Base-by-base conservation (phyloP, 1,140 invertebrate species). In the Drosophila watanabei region DNA sequence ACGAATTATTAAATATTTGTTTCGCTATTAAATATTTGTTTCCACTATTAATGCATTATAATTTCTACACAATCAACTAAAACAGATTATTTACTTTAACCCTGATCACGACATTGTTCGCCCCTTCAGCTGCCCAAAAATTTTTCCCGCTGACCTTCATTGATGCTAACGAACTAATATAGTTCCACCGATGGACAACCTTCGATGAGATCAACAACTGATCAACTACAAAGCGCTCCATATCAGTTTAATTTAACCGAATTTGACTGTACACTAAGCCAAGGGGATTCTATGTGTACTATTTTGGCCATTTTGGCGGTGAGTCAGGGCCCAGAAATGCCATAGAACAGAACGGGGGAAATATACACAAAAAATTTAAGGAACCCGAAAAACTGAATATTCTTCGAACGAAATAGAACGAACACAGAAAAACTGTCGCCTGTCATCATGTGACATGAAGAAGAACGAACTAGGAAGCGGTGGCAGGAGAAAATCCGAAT, bases 401-500 rank as follows among this genome's bases (percentile, higher is more conserved):
- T 76, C 62, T 30, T 45, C 54, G 52, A 75, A 82, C 16, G 51
- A 59, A 75, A 54, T 59, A 64, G 68, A 80, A 60, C 70, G 51
- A 80, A 72, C 54, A 59, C 18, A 64, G 41, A 62, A 68, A 80
- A 86, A 59, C 70, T 88, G 83, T 84, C 85, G 80, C 80, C 69
- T 87, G 84, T 87, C 84, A 87, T 84, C 84, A 87, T 87, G 84
- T 87, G 84, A 87, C 84, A 87, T 75, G 79, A 88, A 59, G 79
- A 85, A 79, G 63, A 65, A 79, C 82, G 63, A 65, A 79, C 82
- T 86, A 86, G 79, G 83, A 83, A 87, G 68, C 78, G 84, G 52
- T 46, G 64, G 62, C 63, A 68, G 69, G 70, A 73, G 65, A 71
- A 76, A 41, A 75, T 76, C 52, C 20, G 41, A 39, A 41, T 54